Base-by-base conservation (phyloP, 1,140 invertebrate genomes). In the Papilio aristodemus region DNA sequence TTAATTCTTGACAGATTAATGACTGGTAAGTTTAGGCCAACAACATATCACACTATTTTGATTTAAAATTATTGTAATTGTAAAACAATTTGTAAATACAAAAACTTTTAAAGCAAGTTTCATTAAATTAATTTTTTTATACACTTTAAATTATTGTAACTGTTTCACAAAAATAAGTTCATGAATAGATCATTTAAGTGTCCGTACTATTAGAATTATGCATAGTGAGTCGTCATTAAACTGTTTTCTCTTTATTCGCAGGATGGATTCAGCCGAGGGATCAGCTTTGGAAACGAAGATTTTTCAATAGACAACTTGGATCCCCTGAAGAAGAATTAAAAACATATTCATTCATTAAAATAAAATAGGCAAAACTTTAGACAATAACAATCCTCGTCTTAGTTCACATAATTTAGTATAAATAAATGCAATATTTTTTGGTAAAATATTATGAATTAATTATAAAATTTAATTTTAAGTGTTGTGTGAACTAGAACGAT, bases 201-300 rank as follows among this genome's bases (percentile, higher is more conserved):
- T 32, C 27, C 2, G 27, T 3, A 32, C 6, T 3, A 3, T 32
- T 2, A 32, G 27, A 32, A 3, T 3, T 6, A 32, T 32, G 27
- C 27, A 6, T 6, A 32, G 2, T 32, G 27, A 32, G 27, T 67
- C 36, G 32, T 37, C 19, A 64, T 68, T 71, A 57, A 67, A 38
- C 69, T 62, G 10, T 64, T 79, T 73, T 79, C 76, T 77, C 79
- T 73, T 80, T 81, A 76, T 82, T 93, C 93, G 50, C 92, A 96
- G 95, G 95, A 95, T 91, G 96, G 96, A 67, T 97, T 97, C 86
- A 96, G 95, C 89, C 93, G 95, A 91, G 96, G 96, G 74, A 92
- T 97, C 70, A 94, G 94, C 8, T 95, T 96, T 89, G 95, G 95
- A 76, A 95, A 95, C 77, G 96, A 96, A 80, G 96, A 96, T 89